These are phyloP conservation scores for Himalopsyche tibetana DNA, from an alignment of 2,888 invertebrate genomes.

Conservation along the genomic window DNA sequence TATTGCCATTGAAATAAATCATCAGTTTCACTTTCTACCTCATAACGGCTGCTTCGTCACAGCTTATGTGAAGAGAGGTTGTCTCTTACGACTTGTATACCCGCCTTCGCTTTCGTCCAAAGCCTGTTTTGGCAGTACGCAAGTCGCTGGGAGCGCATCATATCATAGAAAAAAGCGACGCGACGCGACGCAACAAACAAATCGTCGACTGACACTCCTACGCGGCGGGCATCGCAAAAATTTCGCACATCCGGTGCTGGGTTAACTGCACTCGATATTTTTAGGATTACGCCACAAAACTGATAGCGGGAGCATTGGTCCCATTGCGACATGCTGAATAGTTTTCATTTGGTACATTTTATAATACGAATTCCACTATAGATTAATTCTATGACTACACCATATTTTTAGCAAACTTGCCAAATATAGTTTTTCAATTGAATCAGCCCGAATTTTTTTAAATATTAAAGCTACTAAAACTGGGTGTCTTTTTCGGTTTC, in stretches of 20 bases:
- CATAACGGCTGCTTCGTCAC: background rate
- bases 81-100: background rate
- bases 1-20: too few species aligned
- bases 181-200: background rate
- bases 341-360: background rate
- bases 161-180: background rate
- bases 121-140: background rate
- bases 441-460: too few species aligned
- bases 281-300: background rate
- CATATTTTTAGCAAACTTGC: too few species aligned
- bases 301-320: background rate
- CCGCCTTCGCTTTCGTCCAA: conserved; percentile 6
- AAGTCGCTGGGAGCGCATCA: background rate
- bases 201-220: background rate
- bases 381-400: too few species aligned
- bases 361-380: background rate
- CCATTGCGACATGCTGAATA: conserved; percentile 1
- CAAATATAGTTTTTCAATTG: too few species aligned
- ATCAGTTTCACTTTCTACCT: conserved; percentile 28
- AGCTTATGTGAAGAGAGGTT: background rate
- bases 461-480: too few species aligned
- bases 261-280: background rate
- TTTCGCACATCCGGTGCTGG: conserved; percentile 35
- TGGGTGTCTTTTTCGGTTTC: too few species aligned
- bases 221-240: conserved; percentile 22